Evolutionary conservation across 53 echinoderm and acorn worm genomes (phyloP).

Genomic region (Pentamera pediparva): DNA sequence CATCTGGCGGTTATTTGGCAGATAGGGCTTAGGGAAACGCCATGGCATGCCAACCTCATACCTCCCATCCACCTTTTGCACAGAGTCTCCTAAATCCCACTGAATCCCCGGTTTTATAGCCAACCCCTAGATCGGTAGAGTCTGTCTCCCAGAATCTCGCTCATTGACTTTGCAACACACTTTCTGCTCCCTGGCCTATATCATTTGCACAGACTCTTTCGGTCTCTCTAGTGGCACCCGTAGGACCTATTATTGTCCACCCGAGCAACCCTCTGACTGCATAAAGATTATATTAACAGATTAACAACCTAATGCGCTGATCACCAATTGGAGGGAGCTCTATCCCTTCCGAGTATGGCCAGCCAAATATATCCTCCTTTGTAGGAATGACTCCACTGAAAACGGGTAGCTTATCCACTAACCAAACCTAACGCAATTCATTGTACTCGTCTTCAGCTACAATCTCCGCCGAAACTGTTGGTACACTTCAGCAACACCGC

Average conservation of each 20-base stretch:
- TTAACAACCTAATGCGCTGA: conserved; percentile 6
- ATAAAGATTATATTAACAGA: conserved; percentile 34
- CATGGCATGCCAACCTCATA: background rate
- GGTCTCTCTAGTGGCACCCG: background rate
- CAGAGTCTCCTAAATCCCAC: conserved; percentile 23
- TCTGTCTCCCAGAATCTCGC: conserved; percentile 36
- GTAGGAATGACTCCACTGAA: conserved; percentile 5
- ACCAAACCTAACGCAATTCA: conserved; percentile 25
- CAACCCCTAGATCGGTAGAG: background rate
- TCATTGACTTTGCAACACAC: background rate
- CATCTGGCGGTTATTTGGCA: background rate
- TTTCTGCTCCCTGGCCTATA: background rate
- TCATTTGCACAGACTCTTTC: background rate
- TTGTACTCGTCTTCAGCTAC: conserved; percentile 8
- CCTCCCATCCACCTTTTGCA: conserved; percentile 5
- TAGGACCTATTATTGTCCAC: conserved; percentile 29
- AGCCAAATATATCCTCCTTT: conserved; percentile 12
- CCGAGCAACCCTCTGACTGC: conserved; percentile 21
- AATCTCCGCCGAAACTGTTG: background rate
- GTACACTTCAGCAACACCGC: no score
- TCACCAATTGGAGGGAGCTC: conserved; percentile 4
- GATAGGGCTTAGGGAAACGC: background rate
- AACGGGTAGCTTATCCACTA: conserved; percentile 32
- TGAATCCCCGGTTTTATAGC: conserved; percentile 9
- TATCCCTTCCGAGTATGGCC: conserved; percentile 30